These are phyloP conservation scores for Anthophora plumipes DNA, from an alignment of 2,888 invertebrate genomes.

Conservation along the genomic window DNA sequence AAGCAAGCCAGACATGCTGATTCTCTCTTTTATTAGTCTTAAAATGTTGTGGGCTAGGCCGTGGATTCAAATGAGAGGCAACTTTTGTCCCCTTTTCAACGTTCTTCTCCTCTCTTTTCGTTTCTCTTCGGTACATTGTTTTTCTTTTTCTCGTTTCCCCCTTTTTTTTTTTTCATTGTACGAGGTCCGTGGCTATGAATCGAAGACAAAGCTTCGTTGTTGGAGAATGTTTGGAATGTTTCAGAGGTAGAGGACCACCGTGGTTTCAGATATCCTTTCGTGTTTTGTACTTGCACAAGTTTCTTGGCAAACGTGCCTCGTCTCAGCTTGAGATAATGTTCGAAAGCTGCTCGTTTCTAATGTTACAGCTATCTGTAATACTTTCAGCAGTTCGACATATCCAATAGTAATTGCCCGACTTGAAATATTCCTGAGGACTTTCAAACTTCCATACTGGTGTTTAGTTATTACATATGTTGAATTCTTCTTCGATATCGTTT, in stretches of 20 bases:
- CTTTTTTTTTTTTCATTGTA: background rate
- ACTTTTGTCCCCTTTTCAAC: conserved; percentile 19
- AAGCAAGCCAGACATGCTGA: background rate
- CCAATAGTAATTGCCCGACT: background rate
- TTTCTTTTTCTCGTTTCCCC: no score
- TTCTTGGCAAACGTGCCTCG: conserved; percentile 16
- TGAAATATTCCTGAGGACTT: background rate
- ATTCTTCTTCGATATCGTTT: no score
- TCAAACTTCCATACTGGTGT: no score
- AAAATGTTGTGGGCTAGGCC: conserved; percentile 21
- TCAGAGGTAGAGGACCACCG: background rate
- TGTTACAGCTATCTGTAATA: background rate
- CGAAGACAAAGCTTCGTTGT: conserved; percentile 18
- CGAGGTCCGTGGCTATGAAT: conserved; percentile 16
- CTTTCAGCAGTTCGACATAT: background rate
- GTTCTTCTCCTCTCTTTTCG: background rate
- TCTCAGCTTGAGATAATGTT: background rate
- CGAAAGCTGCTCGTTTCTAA: background rate
- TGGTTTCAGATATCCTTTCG: background rate
- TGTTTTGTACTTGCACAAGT: conserved; percentile 7
- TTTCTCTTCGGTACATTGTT: background rate
- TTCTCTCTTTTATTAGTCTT: conserved; percentile 30
- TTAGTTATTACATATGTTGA: no score
- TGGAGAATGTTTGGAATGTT: conserved; percentile 10
- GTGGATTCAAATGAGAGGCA: conserved; percentile 19